phyloP scores from a whole-genome alignment of 2,113 vertebrate genomes.

The Pelusios castaneus region DNA sequence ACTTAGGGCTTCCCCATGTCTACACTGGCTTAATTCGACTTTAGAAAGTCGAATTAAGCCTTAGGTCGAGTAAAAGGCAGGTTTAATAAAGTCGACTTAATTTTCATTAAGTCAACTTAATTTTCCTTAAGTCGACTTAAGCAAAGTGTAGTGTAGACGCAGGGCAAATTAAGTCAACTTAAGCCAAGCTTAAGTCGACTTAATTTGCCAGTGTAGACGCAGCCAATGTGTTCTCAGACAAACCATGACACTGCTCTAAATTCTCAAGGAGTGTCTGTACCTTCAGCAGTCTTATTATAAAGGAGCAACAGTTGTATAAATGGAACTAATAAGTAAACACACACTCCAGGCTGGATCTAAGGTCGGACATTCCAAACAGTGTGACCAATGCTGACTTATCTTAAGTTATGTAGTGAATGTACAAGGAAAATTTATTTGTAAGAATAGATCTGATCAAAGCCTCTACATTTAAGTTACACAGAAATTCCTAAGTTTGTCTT shows the following conservation, averaged over 20 bases:
- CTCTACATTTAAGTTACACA: background rate
- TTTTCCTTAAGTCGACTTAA: too few relatives aligned
- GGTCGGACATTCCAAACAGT: background rate
- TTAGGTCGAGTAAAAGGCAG: too few relatives aligned
- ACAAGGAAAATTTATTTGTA: background rate
- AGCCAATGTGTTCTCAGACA: background rate
- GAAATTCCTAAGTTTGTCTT: background rate
- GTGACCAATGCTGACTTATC: background rate
- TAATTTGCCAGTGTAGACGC: too few relatives aligned
- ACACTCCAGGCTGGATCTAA: background rate
- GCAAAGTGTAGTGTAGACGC: too few relatives aligned
- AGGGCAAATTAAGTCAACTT: too few relatives aligned
- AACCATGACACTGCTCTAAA: background rate
- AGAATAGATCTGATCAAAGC: background rate
- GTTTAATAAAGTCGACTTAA: too few relatives aligned
- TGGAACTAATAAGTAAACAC: background rate
- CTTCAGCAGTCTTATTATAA: background rate
- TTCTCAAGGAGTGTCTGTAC: conserved; percentile 4
- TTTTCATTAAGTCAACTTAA: too few relatives aligned
- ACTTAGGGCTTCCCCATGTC: too few relatives aligned
- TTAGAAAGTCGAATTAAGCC: too few relatives aligned
- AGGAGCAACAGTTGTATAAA: background rate
- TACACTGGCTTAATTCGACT: too few relatives aligned
- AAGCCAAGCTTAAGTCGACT: too few relatives aligned
- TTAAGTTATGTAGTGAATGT: too few relatives aligned